Evolutionary conservation across 2,888 invertebrate species (phyloP), one percentile per base, ranked within the genome.

Genomic region (Cyclophora albipunctata): DNA sequence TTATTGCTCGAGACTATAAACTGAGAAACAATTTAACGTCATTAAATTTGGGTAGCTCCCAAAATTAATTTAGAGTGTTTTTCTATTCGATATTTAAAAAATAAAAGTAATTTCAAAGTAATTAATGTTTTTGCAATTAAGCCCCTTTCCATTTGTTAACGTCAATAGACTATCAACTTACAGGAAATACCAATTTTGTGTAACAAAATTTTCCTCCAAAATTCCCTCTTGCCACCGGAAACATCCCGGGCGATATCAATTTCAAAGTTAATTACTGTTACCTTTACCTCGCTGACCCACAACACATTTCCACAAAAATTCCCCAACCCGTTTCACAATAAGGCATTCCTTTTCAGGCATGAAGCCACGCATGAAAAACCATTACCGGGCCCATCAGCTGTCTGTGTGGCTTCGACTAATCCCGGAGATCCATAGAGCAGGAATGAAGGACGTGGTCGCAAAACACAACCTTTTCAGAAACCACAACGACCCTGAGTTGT

Each of bases 331-430:
- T 71, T 73, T 69, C 54, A 73, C 66, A 75, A 66, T 67, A 53
- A 64, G 64, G 71, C 66, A 73, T 75, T 78, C 66, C 68, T 62
- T 83, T 80, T 69, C 92, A 98, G 98, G 96, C 59, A 94, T 95
- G 93, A 96, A 97, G 76, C 96, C 97, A 7, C 93, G 95, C 67
- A 93, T 96, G 91, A 96, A 96, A 83, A 96, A 97, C 84, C 98
- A 98, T 90, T 98, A 96, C 89, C 92, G 98, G 45, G 97, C 98
- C n/a, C 97, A 97, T 88, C 97, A 98, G 80, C 91, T 98, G 59
- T 97, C 98, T 54, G 96, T 98, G 60, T 98, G 98, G 98, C 84
- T 98, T 49, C 93, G 98, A 52, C 90, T 98, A 49, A 96, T 98
- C 65, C 98, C 98, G 4, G 97, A 98, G 83, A 91, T 96, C 41